Percentiles rank a stretch among this genome's conserved stretches.
Conservation (phyloP, 2,797 vertebrate species). For the Okamejei kenojei region DNA sequence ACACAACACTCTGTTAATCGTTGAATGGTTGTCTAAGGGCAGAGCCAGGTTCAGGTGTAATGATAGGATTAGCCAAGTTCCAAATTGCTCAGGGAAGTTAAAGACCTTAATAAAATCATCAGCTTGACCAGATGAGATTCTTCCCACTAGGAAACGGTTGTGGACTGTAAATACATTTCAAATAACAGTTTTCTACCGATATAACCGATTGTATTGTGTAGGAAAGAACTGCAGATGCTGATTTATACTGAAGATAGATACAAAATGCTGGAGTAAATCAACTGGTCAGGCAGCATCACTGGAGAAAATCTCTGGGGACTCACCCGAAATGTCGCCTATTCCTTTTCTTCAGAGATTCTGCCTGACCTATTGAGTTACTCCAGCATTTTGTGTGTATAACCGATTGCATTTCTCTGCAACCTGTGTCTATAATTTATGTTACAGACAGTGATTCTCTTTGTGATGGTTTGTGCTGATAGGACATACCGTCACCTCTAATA, state of each 20-base stretch:
- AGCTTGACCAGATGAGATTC: neutral
- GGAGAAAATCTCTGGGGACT: too few species aligned
- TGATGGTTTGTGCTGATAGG: too few species aligned
- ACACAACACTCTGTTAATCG: neutral
- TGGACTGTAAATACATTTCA: neutral
- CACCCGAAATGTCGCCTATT: too few species aligned
- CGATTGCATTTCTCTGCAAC: neutral
- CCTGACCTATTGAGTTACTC: too few species aligned
- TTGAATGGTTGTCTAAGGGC: neutral
- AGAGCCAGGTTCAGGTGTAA: neutral
- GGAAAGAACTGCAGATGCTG: too few species aligned
- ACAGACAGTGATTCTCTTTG: too few species aligned
- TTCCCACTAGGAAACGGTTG: neutral
- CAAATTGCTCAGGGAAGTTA: neutral
- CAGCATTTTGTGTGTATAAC: too few species aligned
- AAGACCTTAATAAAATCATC: neutral
- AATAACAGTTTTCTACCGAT: neutral
- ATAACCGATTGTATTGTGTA: neutral
- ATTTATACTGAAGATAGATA: too few species aligned
- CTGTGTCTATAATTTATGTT: neutral
- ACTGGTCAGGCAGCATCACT: too few species aligned
- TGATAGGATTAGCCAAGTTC: neutral
- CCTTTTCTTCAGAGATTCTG: too few species aligned
- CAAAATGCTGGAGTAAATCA: too few species aligned
- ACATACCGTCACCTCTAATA: too few species aligned